Conservation (phyloP, 2,888 invertebrate species). For the Pseudococcus jackbeardsleyi region DNA sequence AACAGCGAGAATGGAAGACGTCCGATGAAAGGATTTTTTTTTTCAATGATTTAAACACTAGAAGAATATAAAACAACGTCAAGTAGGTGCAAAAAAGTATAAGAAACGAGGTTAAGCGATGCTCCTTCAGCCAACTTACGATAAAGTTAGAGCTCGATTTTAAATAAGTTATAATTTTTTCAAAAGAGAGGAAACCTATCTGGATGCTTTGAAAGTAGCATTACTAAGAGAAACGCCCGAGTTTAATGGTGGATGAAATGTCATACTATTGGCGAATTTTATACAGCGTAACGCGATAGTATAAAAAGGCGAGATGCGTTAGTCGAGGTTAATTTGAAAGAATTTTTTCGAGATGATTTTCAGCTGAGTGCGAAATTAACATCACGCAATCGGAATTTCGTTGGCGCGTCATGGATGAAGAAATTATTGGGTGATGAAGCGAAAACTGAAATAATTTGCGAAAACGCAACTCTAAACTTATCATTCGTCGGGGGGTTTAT, state of each 20-base stretch:
- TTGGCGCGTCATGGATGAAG: not conserved
- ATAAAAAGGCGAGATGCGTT: not conserved
- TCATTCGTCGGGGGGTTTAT: not conserved
- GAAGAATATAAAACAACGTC: slow-evolving; percentile 40
- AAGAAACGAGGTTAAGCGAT: slow-evolving; percentile 38
- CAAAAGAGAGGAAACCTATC: not conserved
- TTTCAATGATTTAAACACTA: slow-evolving; percentile 37
- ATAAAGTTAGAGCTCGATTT: slow-evolving; percentile 36
- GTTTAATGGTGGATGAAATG: slow-evolving; percentile 43
- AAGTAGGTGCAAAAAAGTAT: slow-evolving; percentile 19
- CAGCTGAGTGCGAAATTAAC: slow-evolving; percentile 1
- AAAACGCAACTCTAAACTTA: slow-evolving; percentile 24
- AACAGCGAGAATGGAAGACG: not conserved
- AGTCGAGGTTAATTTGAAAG: not conserved
- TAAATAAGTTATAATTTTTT: slow-evolving; percentile 30
- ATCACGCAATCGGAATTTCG: not conserved
- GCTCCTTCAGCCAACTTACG: slow-evolving; percentile 2
- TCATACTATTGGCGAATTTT: slow-evolving; percentile 3
- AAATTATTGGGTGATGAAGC: slow-evolving; percentile 31
- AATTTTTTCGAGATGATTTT: slow-evolving; percentile 20
- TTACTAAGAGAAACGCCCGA: not conserved
- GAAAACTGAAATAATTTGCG: slow-evolving; percentile 28
- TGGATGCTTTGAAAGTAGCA: not conserved
- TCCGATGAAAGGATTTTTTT: slow-evolving; percentile 1
- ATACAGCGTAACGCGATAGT: not conserved